Evolutionary conservation across 2,888 invertebrate species (phyloP), one percentile per base, ranked within the genome.

Genomic region (Darwinula stevensoni): DNA sequence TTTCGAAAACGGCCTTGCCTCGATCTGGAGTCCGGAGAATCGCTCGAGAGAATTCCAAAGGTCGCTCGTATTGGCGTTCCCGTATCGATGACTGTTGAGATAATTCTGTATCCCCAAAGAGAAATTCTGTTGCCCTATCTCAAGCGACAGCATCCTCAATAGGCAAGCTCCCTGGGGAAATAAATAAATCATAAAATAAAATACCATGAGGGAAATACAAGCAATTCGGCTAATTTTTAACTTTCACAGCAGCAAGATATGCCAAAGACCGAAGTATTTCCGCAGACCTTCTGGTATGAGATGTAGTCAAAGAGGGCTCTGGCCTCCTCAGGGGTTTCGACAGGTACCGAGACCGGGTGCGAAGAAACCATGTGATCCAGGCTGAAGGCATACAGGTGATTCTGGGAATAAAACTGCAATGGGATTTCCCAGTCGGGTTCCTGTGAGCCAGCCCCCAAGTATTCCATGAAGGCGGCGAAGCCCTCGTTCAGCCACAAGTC

Each of bases 1-100:
- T n/a, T n/a, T n/a, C n/a, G n/a, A n/a, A n/a, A n/a, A n/a, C n/a
- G n/a, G n/a, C n/a, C n/a, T n/a, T n/a, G n/a, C n/a, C n/a, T n/a
- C n/a, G n/a, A n/a, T n/a, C n/a, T n/a, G n/a, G n/a, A n/a, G n/a
- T n/a, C n/a, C 22, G n/a, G 22, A 9, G 22, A 22, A 22, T 22
- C 9, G n/a, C n/a, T n/a, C 22, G 9, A 22, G 58, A 26, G 65
- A 62, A 31, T 60, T 55, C 84, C 84, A 84, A 1, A 86, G 57
- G 45, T 84, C 78, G 42, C 70, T 57, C 4, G 68, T 67, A 37
- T 71, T 71, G 6, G 73, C 71, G 46, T 67, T 74, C 29, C 57
- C 56, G 48, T 62, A 73, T 40, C 64, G 61, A 45, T 67, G 67
- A 28, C 57, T 58, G 37, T 59, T 63, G 34, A 75, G 53, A 47